Conservation (phyloP, 2,888 invertebrate species). For the Marasmarcha lunaedactyla region DNA sequence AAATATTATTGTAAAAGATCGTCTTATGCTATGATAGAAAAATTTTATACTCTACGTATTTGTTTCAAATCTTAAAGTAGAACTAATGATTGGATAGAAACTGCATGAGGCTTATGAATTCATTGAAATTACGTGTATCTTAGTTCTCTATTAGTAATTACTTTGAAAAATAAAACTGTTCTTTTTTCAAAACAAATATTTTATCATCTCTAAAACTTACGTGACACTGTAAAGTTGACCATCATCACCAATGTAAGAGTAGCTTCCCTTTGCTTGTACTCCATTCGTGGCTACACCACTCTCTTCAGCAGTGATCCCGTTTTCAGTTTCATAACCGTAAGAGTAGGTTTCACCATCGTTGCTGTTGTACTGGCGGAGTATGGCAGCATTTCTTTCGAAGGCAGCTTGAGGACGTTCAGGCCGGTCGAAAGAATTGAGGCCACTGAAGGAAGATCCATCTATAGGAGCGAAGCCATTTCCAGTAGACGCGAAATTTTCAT, state of each 20-base stretch:
- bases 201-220: no score
- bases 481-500: conserved; percentile 18
- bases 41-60: no score
- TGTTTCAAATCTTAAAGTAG: no score
- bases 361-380: conserved; percentile 44
- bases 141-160: no score
- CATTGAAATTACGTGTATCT: no score
- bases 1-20: background rate
- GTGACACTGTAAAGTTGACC: conserved; percentile 50
- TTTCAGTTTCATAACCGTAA: conserved; percentile 53
- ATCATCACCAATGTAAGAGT: conserved; percentile 55
- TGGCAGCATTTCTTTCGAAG: conserved; percentile 47
- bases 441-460: conserved; percentile 4
- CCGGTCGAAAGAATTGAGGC: conserved; percentile 13
- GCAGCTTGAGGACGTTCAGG: conserved; percentile 47
- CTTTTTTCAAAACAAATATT: no score
- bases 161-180: no score
- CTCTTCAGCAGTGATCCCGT: conserved; percentile 53
- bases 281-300: conserved; percentile 52
- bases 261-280: conserved; percentile 52
- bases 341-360: conserved; percentile 51
- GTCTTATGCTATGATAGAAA: no score
- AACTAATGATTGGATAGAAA: no score
- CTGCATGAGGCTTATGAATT: no score
- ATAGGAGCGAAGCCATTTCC: conserved; percentile 6